A percentile compares a stretch with the other conserved stretches of the same genome.
These are phyloP conservation scores for Diplosoma virens DNA, from an alignment of 23 tunicate species.

Conservation along the genomic window DNA sequence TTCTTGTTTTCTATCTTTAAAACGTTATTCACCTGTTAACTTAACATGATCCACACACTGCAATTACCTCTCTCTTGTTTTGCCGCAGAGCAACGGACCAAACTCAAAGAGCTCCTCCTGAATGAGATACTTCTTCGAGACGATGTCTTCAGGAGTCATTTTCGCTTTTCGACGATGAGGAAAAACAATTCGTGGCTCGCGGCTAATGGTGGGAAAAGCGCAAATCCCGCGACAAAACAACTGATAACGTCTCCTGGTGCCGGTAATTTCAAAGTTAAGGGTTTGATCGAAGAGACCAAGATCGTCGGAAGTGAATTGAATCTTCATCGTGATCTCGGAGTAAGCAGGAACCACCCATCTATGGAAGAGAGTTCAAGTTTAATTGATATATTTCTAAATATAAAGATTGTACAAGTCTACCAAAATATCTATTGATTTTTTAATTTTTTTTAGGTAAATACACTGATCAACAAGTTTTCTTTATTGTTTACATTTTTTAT, in stretches of 20 bases:
- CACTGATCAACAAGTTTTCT: too few relatives aligned
- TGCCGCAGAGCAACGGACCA: constrained; percentile 97
- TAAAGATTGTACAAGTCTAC: too few relatives aligned
- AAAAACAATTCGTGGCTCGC: constrained; percentile 86
- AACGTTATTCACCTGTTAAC: too few relatives aligned
- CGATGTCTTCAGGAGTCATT: constrained; percentile 72
- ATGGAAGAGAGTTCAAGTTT: too few relatives aligned
- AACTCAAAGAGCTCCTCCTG: constrained; percentile 88
- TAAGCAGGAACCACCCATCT: constrained; percentile 93
- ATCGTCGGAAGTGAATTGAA: constrained; percentile 84
- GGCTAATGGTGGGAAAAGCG: constrained; percentile 85
- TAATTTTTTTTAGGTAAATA: too few relatives aligned
- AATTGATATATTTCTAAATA: too few relatives aligned
- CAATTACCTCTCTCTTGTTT: constrained; percentile 90
- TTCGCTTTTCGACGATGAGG: constrained; percentile 68
- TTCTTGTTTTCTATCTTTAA: too few relatives aligned
- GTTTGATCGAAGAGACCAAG: constrained; percentile 92
- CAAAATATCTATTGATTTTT: too few relatives aligned
- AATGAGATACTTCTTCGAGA: constrained; percentile 78
- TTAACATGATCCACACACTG: too few relatives aligned
- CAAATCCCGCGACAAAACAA: constrained; percentile 91
- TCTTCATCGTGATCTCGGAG: constrained; percentile 56
- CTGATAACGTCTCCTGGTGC: constrained; percentile 81
- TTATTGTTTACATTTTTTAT: too few relatives aligned
- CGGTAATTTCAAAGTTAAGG: constrained; percentile 84